These are phyloP conservation scores for Agapornis canus DNA, from an alignment of 2,797 vertebrate genomes.

Conservation along the genomic window DNA sequence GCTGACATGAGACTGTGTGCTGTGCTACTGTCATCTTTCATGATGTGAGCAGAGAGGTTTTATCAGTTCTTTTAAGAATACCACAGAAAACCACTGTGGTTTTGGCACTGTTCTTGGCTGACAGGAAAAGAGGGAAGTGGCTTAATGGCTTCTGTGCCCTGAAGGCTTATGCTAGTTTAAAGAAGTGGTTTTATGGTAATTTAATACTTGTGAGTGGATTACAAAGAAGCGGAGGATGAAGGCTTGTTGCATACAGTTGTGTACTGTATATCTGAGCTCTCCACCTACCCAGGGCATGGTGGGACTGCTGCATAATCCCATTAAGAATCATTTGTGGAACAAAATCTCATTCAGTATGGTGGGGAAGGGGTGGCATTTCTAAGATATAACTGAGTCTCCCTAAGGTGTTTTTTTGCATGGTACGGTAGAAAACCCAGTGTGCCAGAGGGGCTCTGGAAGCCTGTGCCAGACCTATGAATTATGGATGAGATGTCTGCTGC, in stretches of 20 bases:
- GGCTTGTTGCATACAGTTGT: neutral
- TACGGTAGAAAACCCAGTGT: neutral
- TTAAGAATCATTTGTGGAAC: neutral
- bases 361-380: neutral
- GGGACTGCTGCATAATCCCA: neutral
- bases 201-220: neutral
- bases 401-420: neutral
- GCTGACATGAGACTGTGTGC: neutral
- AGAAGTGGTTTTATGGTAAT: neutral
- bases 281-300: neutral
- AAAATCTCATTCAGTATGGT: neutral
- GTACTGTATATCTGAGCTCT: neutral
- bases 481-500: constrained; percentile 10
- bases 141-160: neutral
- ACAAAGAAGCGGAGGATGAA: neutral
- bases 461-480: neutral
- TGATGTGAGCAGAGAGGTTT: neutral
- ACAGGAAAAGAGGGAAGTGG: neutral
- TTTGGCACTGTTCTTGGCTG: neutral
- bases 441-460: neutral
- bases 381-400: fast-evolving
- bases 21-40: neutral
- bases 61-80: neutral
- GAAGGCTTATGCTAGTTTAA: neutral
- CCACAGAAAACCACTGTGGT: neutral